Evolutionary conservation across 30 jellyfish, hydroid and myxozoan genomes (phyloP).

Genomic region (Chrysaora quinquecirrha): DNA sequence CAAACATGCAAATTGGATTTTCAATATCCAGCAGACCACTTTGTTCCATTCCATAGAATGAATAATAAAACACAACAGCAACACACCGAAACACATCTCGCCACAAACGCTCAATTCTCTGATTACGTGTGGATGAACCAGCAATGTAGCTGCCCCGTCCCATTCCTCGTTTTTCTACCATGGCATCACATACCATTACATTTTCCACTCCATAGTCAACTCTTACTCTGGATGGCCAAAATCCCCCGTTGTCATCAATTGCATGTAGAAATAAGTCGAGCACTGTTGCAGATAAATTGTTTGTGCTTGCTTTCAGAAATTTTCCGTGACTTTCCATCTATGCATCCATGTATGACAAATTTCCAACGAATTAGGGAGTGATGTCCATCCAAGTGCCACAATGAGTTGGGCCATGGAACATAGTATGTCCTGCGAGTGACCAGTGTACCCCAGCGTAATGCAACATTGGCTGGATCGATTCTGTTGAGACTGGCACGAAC

Average conservation of each 20-base stretch:
- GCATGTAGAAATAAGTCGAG: background rate
- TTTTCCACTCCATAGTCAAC: slow-evolving; percentile 60
- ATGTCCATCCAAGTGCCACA: slow-evolving; percentile 63
- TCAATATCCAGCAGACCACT: background rate
- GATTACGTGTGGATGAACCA: slow-evolving; percentile 26
- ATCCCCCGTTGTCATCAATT: slow-evolving; percentile 5
- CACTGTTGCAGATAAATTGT: slow-evolving; percentile 30
- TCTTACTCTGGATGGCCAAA: slow-evolving; percentile 50
- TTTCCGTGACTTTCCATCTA: slow-evolving; percentile 43
- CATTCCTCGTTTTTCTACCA: slow-evolving; percentile 28
- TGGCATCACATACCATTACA: slow-evolving; percentile 47
- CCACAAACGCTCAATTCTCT: slow-evolving; percentile 25
- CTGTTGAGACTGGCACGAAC: slow-evolving; percentile 10
- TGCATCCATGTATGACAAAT: slow-evolving; percentile 53
- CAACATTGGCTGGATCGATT: slow-evolving; percentile 27
- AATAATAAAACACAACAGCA: background rate
- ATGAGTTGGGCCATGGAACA: slow-evolving; percentile 61
- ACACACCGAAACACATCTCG: slow-evolving; percentile 42
- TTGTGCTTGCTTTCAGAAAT: slow-evolving; percentile 22
- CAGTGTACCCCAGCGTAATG: slow-evolving; percentile 44
- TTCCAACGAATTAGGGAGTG: slow-evolving; percentile 55
- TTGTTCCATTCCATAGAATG: slow-evolving; percentile 16
- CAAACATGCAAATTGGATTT: background rate
- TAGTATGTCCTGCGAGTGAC: slow-evolving; percentile 28
- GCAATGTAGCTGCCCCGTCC: slow-evolving; percentile 51